These are phyloP conservation scores for Budorcas taxicolor DNA, from an alignment of 2,113 vertebrate genomes.

Conservation along the genomic window DNA sequence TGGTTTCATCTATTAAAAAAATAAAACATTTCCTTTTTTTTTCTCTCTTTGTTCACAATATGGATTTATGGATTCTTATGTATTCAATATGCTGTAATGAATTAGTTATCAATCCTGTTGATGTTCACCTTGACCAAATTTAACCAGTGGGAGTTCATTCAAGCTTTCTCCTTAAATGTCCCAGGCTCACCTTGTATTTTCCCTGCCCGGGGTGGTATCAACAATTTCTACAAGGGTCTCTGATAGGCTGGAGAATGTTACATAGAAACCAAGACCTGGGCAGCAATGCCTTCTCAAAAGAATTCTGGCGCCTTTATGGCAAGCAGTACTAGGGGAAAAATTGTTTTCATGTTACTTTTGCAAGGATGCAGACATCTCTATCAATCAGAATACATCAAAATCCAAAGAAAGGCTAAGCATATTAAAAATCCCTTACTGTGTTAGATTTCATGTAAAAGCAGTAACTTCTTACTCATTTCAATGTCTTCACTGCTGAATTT, in stretches of 20 bases:
- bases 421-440: not conserved
- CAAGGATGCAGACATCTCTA: not conserved
- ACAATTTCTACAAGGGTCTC: not conserved
- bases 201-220: not conserved
- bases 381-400: not conserved
- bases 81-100: not conserved
- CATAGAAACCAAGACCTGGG: not conserved
- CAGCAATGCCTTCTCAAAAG: not conserved
- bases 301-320: not conserved
- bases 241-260: not conserved
- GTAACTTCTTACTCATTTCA: slow-evolving; percentile 25
- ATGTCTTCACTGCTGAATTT: not conserved
- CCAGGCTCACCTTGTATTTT: not conserved
- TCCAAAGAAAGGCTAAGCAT: not conserved
- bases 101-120: not conserved
- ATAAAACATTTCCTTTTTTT: not conserved
- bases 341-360: not conserved
- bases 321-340: not conserved
- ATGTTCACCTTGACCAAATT: not conserved
- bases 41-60: not conserved
- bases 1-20: not conserved
- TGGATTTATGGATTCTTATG: not conserved
- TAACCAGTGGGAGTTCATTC: not conserved
- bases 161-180: not conserved
- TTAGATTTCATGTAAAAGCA: not conserved